A percentile compares a stretch with the other conserved stretches of the same genome.
Conservation (phyloP, 2,888 invertebrate species). For the Acrocyrtus sp. region DNA sequence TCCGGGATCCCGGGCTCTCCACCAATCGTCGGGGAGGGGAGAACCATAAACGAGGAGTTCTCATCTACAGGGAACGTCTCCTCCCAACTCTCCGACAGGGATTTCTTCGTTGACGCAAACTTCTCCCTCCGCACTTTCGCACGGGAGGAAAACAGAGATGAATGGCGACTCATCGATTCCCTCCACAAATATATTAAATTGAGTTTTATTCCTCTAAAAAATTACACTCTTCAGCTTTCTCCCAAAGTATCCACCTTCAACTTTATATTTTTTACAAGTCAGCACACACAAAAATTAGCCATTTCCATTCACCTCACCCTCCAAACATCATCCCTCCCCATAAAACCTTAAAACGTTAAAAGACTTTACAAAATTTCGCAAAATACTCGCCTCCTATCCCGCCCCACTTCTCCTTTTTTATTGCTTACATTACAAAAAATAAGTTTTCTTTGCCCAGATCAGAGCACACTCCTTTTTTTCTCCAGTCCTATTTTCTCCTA, state of each 20-base stretch:
- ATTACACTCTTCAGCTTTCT: neutral
- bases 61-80: constrained; percentile 56
- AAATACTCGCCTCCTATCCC: neutral
- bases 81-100: constrained; percentile 56
- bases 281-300: too few relatives aligned
- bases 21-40: constrained; percentile 59
- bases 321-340: too few relatives aligned
- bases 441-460: too few relatives aligned
- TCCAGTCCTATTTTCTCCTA: neutral
- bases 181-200: neutral
- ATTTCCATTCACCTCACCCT: too few relatives aligned
- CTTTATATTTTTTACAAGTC: too few relatives aligned
- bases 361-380: too few relatives aligned
- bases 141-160: constrained; percentile 53
- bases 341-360: too few relatives aligned
- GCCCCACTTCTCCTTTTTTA: neutral
- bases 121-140: constrained; percentile 57
- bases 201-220: neutral
- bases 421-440: neutral
- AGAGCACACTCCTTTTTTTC: too few relatives aligned
- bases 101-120: constrained; percentile 55
- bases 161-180: constrained; percentile 57
- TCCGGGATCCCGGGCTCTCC: constrained; percentile 46
- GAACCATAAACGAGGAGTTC: constrained; percentile 44
- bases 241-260: neutral